Conservation (phyloP, 2,888 invertebrate genomes). For the Oeneis ivallda region DNA sequence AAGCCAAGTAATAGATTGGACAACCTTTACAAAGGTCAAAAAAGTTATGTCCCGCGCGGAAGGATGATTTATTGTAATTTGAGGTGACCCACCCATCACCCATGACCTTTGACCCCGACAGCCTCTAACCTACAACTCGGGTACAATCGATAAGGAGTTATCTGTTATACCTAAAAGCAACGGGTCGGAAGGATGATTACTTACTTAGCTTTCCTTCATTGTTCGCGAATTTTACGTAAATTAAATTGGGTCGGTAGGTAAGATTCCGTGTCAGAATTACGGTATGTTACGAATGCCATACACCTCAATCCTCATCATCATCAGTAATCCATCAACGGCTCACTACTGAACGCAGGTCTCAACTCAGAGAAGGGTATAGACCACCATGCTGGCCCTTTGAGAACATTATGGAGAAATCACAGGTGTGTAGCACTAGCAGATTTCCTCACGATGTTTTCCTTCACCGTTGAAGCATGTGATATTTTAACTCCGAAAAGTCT, state of each 20-base stretch:
- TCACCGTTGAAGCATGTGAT: no score
- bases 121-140: constrained; percentile 79
- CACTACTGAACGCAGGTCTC: no score
- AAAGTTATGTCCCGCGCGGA: constrained; percentile 1
- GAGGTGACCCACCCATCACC: not conserved
- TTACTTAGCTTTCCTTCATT: not conserved
- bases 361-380: no score
- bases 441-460: no score
- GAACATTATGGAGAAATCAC: no score
- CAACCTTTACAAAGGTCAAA: constrained; percentile 2
- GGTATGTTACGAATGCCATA: no score
- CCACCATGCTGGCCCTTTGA: no score
- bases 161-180: no score
- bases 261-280: not conserved
- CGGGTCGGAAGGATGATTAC: not conserved
- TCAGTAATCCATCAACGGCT: no score
- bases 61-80: constrained; percentile 2
- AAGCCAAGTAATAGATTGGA: not conserved
- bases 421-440: no score
- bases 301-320: not conserved
- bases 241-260: not conserved
- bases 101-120: constrained; percentile 17
- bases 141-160: constrained; percentile 62
- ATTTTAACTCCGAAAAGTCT: no score
- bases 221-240: not conserved